phyloP scores from a whole-genome alignment of 2,888 invertebrate genomes.

The Nomada ruficornis region DNA sequence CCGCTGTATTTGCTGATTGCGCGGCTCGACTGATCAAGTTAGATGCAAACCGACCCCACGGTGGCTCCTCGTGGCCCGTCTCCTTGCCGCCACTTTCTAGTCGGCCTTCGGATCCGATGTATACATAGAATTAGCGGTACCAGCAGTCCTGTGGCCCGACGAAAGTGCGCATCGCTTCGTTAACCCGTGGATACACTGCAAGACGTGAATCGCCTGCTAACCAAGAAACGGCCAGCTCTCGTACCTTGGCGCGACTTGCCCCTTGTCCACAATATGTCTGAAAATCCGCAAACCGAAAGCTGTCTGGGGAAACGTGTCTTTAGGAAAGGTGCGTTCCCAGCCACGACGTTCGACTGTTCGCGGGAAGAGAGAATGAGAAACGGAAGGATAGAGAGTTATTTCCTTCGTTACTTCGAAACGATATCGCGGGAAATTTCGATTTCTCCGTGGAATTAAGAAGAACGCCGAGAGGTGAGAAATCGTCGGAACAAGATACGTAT shows the following conservation, averaged over 20 bases:
- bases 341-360: too few relatives aligned
- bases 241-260: neutral
- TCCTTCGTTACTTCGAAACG: too few relatives aligned
- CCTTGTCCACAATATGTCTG: neutral
- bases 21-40: conserved; percentile 60
- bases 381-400: too few relatives aligned
- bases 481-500: too few relatives aligned
- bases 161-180: conserved; percentile 70
- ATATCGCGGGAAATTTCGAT: too few relatives aligned
- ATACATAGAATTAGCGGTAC: conserved; percentile 68
- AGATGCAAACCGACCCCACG: conserved; percentile 66
- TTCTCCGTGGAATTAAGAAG: too few relatives aligned
- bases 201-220: conserved; percentile 69
- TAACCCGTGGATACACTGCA: conserved; percentile 62
- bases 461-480: too few relatives aligned
- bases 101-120: conserved; percentile 43
- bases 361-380: too few relatives aligned
- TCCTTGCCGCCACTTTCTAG: conserved; percentile 38
- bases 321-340: too few relatives aligned
- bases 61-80: neutral
- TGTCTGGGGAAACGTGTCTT: neutral
- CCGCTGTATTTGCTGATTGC: conserved; percentile 67
- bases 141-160: conserved; percentile 47
- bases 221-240: neutral
- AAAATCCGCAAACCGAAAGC: neutral